Conservation (phyloP, 2,888 invertebrate genomes). For the Ennomos erosarius region DNA sequence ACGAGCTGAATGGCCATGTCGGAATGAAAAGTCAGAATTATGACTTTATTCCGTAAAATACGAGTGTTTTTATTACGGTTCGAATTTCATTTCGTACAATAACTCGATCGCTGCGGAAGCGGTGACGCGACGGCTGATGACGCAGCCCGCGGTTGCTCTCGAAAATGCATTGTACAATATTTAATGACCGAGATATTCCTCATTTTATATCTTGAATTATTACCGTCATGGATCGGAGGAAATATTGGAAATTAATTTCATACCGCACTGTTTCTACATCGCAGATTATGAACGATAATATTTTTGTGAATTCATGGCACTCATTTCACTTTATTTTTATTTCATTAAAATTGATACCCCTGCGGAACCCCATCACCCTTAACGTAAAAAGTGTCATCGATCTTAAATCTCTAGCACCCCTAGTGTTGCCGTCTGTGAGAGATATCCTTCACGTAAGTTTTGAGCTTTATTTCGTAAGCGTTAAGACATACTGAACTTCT, state of each 20-base stretch:
- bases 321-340: conserved; percentile 31
- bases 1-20: conserved; percentile 44
- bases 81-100: conserved; percentile 46
- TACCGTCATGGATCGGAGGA: neutral
- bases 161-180: conserved; percentile 17
- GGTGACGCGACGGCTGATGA: conserved; percentile 8
- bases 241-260: neutral
- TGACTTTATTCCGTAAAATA: conserved; percentile 55
- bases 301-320: neutral
- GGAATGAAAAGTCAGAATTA: conserved; percentile 49
- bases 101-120: conserved; percentile 29
- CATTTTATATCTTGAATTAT: conserved; percentile 15
- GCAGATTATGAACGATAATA: conserved; percentile 1
- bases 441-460: conserved; percentile 1
- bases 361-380: conserved; percentile 34
- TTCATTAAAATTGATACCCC: conserved; percentile 36
- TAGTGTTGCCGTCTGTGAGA: conserved; percentile 8
- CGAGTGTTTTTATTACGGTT: conserved; percentile 55
- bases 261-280: neutral
- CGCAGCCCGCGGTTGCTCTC: conserved; percentile 6
- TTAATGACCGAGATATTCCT: conserved; percentile 9
- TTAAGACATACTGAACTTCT: neutral
- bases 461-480: conserved; percentile 9
- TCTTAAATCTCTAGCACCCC: conserved; percentile 33
- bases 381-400: conserved; percentile 34